Conservation (phyloP, 2,888 invertebrate genomes). For the Drosophila paucipuncta region DNA sequence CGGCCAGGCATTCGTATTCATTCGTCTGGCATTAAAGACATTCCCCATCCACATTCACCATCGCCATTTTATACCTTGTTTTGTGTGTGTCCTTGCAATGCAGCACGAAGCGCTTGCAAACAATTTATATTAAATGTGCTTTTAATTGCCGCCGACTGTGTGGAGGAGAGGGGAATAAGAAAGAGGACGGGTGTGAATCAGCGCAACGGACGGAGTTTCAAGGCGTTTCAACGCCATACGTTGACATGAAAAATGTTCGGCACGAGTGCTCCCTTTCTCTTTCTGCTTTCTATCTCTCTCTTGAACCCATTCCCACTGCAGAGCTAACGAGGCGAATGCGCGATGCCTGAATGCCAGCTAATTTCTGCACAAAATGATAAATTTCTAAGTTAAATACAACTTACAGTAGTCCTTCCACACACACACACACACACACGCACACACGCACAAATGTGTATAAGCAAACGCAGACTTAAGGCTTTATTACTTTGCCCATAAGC, state of each 20-base stretch:
- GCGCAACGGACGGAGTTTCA: constrained; percentile 38
- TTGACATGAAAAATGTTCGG: constrained; percentile 30
- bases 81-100: constrained; percentile 41
- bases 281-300: not conserved
- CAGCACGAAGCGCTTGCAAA: constrained; percentile 50
- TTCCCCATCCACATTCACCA: constrained; percentile 10
- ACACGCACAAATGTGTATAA: not conserved
- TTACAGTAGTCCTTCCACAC: constrained; percentile 19
- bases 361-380: constrained; percentile 58
- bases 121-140: constrained; percentile 69
- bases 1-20: constrained; percentile 13
- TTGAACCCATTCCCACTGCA: constrained; percentile 7
- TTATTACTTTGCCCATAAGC: constrained; percentile 11
- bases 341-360: constrained; percentile 46
- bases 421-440: constrained; percentile 5
- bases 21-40: constrained; percentile 26
- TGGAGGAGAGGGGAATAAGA: not conserved
- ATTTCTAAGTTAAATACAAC: constrained; percentile 57
- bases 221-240: constrained; percentile 30
- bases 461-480: constrained; percentile 35
- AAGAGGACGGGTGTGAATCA: not conserved
- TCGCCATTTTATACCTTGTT: constrained; percentile 18
- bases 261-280: constrained; percentile 2
- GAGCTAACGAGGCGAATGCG: constrained; percentile 52
- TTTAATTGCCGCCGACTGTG: constrained; percentile 54